These are phyloP conservation scores for Crotalus helleri DNA, from an alignment of 2,113 vertebrate genomes.

Conservation along the genomic window DNA sequence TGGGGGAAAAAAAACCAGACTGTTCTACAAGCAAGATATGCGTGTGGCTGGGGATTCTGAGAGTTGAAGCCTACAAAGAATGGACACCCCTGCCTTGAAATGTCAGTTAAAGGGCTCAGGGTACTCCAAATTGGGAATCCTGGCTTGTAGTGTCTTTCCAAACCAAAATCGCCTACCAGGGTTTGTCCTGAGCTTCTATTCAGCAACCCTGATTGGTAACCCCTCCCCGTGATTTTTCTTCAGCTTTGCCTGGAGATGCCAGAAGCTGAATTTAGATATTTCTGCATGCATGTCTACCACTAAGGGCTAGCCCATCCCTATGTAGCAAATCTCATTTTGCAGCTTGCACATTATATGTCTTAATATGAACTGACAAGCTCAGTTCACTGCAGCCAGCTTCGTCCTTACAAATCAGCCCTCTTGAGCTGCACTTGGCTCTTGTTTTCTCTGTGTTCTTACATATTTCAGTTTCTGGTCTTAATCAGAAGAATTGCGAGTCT, in stretches of 20 bases:
- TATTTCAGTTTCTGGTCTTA: not conserved
- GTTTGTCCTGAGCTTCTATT: not conserved
- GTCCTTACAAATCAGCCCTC: not conserved
- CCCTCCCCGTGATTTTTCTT: not conserved
- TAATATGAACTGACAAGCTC: constrained; percentile 28
- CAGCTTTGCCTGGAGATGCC: not conserved
- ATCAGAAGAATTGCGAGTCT: accelerated
- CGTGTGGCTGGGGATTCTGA: not conserved
- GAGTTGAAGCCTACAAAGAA: not conserved
- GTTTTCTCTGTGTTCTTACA: not conserved
- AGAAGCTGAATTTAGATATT: not conserved
- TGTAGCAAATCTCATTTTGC: not conserved
- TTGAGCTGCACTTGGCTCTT: not conserved
- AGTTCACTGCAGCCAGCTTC: not conserved
- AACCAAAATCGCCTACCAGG: not conserved
- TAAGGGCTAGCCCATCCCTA: not conserved
- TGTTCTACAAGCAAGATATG: not conserved
- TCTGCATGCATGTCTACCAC: not conserved
- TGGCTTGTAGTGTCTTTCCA: not conserved
- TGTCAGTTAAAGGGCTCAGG: not conserved
- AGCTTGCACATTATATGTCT: not conserved
- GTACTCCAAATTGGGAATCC: not conserved
- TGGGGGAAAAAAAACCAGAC: accelerated
- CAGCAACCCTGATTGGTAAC: not conserved
- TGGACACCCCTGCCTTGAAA: not conserved